Conservation (phyloP, 1,140 invertebrate species). For the Bradysia coprophila region DNA sequence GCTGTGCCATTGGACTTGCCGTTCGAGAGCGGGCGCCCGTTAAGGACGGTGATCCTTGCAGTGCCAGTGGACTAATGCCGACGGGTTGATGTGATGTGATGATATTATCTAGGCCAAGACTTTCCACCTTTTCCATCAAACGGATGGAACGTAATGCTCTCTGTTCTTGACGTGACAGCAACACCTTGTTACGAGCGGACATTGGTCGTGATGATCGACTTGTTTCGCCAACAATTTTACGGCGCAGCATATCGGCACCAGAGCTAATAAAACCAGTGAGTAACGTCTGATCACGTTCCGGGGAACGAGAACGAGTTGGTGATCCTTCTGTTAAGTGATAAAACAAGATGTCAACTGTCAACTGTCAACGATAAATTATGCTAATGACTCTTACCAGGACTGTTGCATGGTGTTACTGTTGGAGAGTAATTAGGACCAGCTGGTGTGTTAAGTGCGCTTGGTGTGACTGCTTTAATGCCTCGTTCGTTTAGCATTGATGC, state of each 20-base stretch:
- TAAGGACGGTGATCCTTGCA: conserved; percentile 25
- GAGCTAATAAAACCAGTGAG: conserved; percentile 43
- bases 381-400: conserved; percentile 33
- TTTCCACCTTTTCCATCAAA: conserved; percentile 46
- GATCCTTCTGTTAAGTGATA: conserved; percentile 13
- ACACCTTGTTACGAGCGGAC: conserved; percentile 22
- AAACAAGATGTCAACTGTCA: neutral
- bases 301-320: conserved; percentile 35
- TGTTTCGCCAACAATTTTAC: conserved; percentile 37
- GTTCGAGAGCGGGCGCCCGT: conserved; percentile 29
- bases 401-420: conserved; percentile 69
- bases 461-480: conserved; percentile 53
- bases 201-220: conserved; percentile 24
- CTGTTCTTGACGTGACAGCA: conserved; percentile 28
- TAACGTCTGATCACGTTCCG: conserved; percentile 30
- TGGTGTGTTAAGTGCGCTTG: conserved; percentile 44
- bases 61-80: conserved; percentile 24
- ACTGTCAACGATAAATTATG: neutral
- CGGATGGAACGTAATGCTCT: conserved; percentile 30
- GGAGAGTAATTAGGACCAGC: conserved; percentile 47
- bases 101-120: conserved; percentile 44
- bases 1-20: conserved; percentile 50
- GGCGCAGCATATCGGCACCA: conserved; percentile 54
- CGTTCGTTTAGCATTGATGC: conserved; percentile 66
- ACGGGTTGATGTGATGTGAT: conserved; percentile 29